phyloP scores from a whole-genome alignment of 1,140 invertebrate genomes.

The Daktulosphaira vitifoliae region DNA sequence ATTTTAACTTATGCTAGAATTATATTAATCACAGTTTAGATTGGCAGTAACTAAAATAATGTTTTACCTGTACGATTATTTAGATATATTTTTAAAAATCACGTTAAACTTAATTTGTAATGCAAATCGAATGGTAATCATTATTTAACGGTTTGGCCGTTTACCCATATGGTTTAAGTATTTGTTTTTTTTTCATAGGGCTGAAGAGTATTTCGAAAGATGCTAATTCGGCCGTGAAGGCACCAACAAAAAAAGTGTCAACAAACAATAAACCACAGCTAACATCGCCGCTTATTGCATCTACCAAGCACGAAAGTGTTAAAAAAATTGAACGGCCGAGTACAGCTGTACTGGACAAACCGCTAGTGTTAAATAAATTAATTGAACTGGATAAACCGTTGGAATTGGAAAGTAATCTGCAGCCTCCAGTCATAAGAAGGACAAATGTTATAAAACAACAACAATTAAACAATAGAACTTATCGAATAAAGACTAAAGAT shows the following conservation, averaged over 20 bases:
- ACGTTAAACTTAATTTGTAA: no score
- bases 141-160: no score
- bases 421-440: constrained; percentile 35
- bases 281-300: background rate
- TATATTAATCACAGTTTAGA: no score
- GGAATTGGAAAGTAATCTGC: background rate
- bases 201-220: constrained; percentile 11
- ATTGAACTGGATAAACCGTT: constrained; percentile 49
- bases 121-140: no score
- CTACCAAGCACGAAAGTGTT: background rate
- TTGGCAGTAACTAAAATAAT: no score
- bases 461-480: constrained; percentile 31
- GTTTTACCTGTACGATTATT: no score
- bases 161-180: no score
- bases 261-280: background rate
- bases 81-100: no score
- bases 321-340: constrained; percentile 44
- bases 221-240: constrained; percentile 15
- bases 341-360: constrained; percentile 52
- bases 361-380: no score
- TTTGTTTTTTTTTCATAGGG: background rate
- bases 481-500: constrained; percentile 34
- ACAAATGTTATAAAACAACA: background rate
- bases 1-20: no score
- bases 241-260: constrained; percentile 4